These are phyloP conservation scores for Polyergus mexicanus DNA, from an alignment of 1,140 invertebrate genomes.

Conservation along the genomic window DNA sequence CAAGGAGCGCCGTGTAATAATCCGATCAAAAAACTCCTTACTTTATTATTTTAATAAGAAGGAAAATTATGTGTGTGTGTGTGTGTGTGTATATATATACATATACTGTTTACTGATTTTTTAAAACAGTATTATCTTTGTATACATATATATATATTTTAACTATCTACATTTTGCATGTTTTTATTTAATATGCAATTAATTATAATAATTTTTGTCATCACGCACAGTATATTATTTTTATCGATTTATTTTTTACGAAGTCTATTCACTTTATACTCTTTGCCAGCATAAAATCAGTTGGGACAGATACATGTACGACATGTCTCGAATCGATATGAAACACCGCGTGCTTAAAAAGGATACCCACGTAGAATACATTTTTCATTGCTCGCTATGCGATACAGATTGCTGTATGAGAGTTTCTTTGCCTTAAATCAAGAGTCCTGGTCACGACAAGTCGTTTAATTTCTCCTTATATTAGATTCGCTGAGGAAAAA, in stretches of 20 bases:
- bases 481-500: not conserved
- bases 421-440: constrained; percentile 2
- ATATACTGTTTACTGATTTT: not conserved
- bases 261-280: not conserved
- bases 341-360: not conserved
- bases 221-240: not conserved
- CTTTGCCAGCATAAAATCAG: not conserved
- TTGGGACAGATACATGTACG: not conserved
- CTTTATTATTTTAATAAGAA: constrained; percentile 1
- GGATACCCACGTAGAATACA: constrained; percentile 20
- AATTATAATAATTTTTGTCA: not conserved
- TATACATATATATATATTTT: not conserved
- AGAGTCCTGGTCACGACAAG: not conserved
- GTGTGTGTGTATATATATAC: too few species aligned
- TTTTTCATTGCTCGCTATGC: not conserved
- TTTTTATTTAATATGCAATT: constrained; percentile 4
- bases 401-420: constrained; percentile 1
- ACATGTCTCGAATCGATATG: constrained; percentile 23
- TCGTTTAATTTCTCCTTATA: not conserved
- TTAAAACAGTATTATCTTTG: not conserved
- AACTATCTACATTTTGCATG: not conserved
- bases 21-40: not conserved
- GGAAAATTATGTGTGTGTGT: not conserved
- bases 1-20: too few species aligned
- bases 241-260: not conserved